Evolutionary conservation across 2,113 vertebrate species (phyloP).

Genomic region (Microcebus murinus): DNA sequence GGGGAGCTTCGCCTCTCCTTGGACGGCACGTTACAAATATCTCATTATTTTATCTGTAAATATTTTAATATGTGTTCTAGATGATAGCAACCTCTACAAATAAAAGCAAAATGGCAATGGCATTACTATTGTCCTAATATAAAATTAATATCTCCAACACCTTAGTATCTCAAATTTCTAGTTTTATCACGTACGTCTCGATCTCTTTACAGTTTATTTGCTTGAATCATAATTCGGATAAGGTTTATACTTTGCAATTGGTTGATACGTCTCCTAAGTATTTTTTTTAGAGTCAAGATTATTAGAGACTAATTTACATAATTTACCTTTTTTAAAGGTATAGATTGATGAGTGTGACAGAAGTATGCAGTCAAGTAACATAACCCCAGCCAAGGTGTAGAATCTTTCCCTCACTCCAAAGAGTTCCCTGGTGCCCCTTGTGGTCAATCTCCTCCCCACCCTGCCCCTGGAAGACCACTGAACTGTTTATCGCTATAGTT

Average conservation of each 20-base stretch:
- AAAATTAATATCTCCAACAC: background rate
- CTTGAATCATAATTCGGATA: background rate
- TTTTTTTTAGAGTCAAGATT: background rate
- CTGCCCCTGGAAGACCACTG: background rate
- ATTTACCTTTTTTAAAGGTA: background rate
- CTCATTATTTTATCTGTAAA: background rate
- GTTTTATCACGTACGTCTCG: background rate
- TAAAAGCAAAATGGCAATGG: background rate
- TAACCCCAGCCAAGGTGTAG: background rate
- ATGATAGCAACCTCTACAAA: background rate
- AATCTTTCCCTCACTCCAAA: background rate
- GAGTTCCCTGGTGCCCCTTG: background rate
- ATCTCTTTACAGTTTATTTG: background rate
- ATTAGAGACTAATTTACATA: background rate
- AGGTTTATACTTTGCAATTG: background rate
- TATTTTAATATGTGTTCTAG: background rate
- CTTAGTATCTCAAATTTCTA: background rate
- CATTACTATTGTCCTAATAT: background rate
- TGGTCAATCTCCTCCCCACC: background rate
- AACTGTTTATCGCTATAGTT: rapidly evolving
- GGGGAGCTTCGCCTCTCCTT: background rate
- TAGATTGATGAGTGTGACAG: background rate
- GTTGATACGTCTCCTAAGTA: background rate
- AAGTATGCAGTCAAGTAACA: background rate
- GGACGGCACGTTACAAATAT: background rate